These are phyloP conservation scores for Flexamia atlantica DNA, from an alignment of 2,888 invertebrate species.

Conservation along the genomic window DNA sequence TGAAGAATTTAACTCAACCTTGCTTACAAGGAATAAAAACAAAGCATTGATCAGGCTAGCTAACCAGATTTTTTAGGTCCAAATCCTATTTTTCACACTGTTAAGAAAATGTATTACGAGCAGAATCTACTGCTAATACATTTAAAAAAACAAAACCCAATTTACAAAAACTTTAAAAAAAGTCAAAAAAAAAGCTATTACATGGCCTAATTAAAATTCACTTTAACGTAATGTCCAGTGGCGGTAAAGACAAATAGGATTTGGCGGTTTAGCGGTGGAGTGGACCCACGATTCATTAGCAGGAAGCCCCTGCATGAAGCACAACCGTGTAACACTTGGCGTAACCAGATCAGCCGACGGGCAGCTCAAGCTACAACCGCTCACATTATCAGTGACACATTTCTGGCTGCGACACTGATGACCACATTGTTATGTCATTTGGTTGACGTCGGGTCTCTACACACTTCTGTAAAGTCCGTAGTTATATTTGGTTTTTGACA, in stretches of 20 bases:
- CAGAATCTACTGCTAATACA: too few species aligned
- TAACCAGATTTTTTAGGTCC: too few species aligned
- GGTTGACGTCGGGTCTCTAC: background rate
- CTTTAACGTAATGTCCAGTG: background rate
- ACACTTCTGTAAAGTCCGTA: too few species aligned
- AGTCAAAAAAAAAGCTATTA: too few species aligned
- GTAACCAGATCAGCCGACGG: conserved; percentile 18
- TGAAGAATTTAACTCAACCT: too few species aligned
- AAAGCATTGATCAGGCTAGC: too few species aligned
- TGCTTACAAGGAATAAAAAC: too few species aligned
- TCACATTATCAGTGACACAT: background rate
- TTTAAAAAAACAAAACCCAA: too few species aligned
- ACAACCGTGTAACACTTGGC: conserved; percentile 28
- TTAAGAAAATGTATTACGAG: too few species aligned
- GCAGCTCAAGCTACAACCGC: background rate
- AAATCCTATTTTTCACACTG: too few species aligned
- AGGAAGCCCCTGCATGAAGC: background rate
- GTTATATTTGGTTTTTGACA: too few species aligned
- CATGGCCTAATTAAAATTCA: background rate
- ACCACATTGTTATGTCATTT: background rate
- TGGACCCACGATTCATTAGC: conserved; percentile 31
- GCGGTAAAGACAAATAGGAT: background rate
- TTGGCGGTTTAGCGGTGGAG: background rate
- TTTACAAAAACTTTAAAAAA: too few species aligned
- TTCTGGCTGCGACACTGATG: background rate